Evolutionary conservation across 2,797 vertebrate genomes (phyloP).

Genomic region (Chaenodraco wilsoni): DNA sequence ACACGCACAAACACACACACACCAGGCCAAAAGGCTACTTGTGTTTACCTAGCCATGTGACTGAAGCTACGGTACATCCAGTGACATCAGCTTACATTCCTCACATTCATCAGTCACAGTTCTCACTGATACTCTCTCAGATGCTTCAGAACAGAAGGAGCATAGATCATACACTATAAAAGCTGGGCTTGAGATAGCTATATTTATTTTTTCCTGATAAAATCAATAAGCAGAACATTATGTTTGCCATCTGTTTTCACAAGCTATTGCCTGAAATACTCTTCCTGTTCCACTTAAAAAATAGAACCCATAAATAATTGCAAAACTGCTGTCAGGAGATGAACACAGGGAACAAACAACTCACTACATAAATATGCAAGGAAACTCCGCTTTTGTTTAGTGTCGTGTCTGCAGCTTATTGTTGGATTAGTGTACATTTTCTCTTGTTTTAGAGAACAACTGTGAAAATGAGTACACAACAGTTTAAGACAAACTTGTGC

Average conservation of each 20-base stretch:
- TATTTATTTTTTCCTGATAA: conserved; percentile 64
- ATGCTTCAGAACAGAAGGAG: conserved; percentile 51
- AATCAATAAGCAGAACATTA: conserved; percentile 63
- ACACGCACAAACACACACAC: conserved; percentile 4
- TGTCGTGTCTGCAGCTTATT: background rate
- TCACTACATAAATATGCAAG: conserved; percentile 55
- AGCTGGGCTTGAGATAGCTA: conserved; percentile 52
- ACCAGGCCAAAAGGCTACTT: conserved; percentile 42
- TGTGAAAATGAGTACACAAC: background rate
- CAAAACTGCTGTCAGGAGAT: conserved; percentile 66
- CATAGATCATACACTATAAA: conserved; percentile 62
- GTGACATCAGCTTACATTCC: conserved; percentile 77
- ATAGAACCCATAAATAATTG: conserved; percentile 67
- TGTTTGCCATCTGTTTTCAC: conserved; percentile 69
- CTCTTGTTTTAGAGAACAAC: background rate
- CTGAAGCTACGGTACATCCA: conserved; percentile 41
- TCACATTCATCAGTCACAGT: conserved; percentile 68
- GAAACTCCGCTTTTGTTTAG: conserved; percentile 18
- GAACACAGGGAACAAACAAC: conserved; percentile 57
- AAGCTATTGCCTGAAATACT: conserved; percentile 68
- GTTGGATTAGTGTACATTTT: conserved; percentile 18
- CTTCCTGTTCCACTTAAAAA: conserved; percentile 70
- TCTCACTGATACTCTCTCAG: conserved; percentile 70
- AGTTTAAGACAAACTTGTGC: background rate
- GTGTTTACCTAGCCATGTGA: conserved; percentile 78